Percentiles rank a stretch among this genome's conserved stretches.
These are phyloP conservation scores for Saturnia japonica DNA, from an alignment of 2,888 invertebrate genomes.

Conservation along the genomic window DNA sequence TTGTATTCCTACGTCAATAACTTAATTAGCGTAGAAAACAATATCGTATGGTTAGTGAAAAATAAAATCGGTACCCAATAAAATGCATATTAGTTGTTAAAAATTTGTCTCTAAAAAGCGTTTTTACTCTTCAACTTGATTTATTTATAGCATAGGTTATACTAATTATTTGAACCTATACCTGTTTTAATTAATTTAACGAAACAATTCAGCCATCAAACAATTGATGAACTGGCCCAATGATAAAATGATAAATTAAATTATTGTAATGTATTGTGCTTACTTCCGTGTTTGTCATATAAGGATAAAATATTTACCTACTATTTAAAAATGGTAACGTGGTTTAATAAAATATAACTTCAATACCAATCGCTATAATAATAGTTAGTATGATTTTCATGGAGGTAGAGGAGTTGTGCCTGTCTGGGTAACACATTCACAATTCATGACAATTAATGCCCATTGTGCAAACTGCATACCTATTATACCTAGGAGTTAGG, in stretches of 20 bases:
- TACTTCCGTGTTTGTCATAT: constrained; percentile 1
- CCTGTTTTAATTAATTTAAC: not conserved
- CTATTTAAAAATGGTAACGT: not conserved
- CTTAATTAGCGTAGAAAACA: not conserved
- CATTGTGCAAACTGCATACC: not conserved
- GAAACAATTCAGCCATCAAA: not conserved
- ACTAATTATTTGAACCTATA: not conserved
- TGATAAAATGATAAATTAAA: constrained; percentile 8
- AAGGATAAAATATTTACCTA: constrained; percentile 1
- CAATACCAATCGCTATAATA: not conserved
- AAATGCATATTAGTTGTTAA: not conserved
- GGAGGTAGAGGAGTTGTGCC: not conserved
- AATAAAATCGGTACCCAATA: not conserved
- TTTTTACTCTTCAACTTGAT: not conserved
- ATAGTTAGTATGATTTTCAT: not conserved
- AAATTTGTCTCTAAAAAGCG: not conserved
- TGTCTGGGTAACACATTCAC: not conserved
- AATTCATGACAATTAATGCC: not conserved
- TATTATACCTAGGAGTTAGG: no score
- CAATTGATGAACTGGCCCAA: not conserved
- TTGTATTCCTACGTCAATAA: not conserved
- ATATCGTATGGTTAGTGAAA: not conserved
- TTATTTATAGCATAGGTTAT: not conserved
- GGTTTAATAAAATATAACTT: not conserved
- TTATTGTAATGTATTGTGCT: not conserved